Evolutionary conservation across 2,888 invertebrate genomes (phyloP).

Genomic region (Lithophane socia): DNA sequence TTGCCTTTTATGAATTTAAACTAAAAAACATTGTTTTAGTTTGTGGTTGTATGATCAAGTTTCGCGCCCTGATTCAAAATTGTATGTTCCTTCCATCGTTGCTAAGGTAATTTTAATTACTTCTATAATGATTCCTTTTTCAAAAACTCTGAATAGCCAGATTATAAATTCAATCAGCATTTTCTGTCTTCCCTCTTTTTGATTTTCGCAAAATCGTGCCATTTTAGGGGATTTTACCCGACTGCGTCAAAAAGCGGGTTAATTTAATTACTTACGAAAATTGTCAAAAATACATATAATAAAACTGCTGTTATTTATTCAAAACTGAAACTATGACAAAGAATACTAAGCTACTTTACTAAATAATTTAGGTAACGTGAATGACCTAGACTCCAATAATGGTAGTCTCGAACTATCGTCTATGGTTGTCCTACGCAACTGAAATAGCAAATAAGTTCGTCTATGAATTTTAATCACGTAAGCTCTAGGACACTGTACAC

Average conservation of each 20-base stretch:
- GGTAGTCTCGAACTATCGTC: constrained; percentile 58
- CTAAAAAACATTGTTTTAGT: background rate
- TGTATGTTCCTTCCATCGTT: background rate
- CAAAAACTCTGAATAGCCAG: background rate
- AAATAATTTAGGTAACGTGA: constrained; percentile 25
- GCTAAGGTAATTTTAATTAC: background rate
- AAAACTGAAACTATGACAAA: constrained; percentile 1
- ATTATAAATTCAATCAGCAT: background rate
- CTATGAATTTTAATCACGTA: constrained; percentile 43
- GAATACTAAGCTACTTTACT: background rate
- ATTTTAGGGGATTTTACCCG: background rate
- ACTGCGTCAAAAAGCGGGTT: background rate
- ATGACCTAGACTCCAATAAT: constrained; percentile 51
- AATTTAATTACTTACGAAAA: background rate
- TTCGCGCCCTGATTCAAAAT: background rate
- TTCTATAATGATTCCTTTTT: background rate
- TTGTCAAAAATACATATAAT: background rate
- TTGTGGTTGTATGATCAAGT: background rate
- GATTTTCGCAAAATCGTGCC: background rate
- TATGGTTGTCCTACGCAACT: constrained; percentile 42
- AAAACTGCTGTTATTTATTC: background rate
- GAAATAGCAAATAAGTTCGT: constrained; percentile 49
- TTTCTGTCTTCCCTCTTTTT: too few relatives aligned
- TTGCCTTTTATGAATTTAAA: background rate
- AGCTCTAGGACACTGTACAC: constrained; percentile 2